Percentiles rank a stretch among this genome's conserved stretches.
These are phyloP conservation scores for Opisthograptis luteolata DNA, from an alignment of 2,888 invertebrate species.

Conservation along the genomic window DNA sequence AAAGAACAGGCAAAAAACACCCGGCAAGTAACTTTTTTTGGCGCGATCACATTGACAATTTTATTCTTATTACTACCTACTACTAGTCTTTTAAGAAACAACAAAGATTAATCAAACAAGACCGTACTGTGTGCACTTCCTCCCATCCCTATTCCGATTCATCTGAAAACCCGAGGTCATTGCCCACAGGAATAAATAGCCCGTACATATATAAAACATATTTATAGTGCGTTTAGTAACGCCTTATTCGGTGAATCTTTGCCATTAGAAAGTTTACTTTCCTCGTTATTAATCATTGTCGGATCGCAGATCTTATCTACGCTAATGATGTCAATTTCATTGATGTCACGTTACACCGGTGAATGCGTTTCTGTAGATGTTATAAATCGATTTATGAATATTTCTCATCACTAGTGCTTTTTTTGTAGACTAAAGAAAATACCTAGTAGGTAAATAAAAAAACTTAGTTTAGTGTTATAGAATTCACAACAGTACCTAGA, in stretches of 20 bases:
- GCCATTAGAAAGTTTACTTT: slow-evolving; percentile 34
- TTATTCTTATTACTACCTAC: no score
- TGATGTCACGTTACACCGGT: slow-evolving; percentile 22
- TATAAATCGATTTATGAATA: background rate
- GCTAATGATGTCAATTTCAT: slow-evolving; percentile 38
- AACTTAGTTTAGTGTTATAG: background rate
- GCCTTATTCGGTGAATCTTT: slow-evolving; percentile 34
- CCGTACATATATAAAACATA: slow-evolving; percentile 3
- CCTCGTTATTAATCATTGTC: slow-evolving; percentile 35
- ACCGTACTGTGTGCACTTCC: background rate
- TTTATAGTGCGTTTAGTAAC: slow-evolving; percentile 12
- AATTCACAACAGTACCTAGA: no score
- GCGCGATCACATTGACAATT: no score
- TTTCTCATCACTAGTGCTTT: slow-evolving; percentile 13
- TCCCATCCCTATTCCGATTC: slow-evolving; percentile 23
- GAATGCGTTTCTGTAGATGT: slow-evolving; percentile 13
- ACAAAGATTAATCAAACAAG: background rate
- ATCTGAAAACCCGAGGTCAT: slow-evolving; percentile 34
- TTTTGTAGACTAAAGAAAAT: background rate
- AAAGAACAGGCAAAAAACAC: no score
- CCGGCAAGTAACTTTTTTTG: no score
- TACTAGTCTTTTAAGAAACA: no score
- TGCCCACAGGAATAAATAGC: slow-evolving; percentile 43
- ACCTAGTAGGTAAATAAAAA: background rate
- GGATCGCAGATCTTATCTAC: slow-evolving; percentile 28